Base-by-base conservation (phyloP, 2,888 invertebrate species). In the Drosophila villosipedis region DNA sequence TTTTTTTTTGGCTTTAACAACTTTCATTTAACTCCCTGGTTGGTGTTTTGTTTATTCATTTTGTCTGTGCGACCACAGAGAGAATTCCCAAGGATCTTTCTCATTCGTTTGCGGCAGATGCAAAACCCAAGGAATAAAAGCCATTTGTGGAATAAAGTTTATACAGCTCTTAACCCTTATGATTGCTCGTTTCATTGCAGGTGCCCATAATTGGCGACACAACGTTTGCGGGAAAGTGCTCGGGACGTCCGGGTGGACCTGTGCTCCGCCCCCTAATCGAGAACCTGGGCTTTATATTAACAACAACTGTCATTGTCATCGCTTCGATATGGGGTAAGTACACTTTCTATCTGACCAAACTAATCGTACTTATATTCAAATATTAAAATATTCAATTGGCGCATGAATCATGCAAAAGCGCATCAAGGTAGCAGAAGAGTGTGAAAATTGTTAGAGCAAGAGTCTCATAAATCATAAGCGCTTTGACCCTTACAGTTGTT, bases 261-360 rank as follows among this genome's bases (percentile, higher is more conserved):
- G 64, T 92, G 61, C 59, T 92, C 25, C 83, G 89, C 55, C 88
- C 89, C 60, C 53, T 93, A 39, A 68, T 92, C 53, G 92, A 93
- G 43, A 92, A 93, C 82, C 72, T 93, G 66, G 92, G 92, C 54
- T 81, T 92, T 59, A 89, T 93, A 35, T 76, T 92, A 47, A 91
- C 92, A 22, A 89, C 85, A n/a, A 70, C 91, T 37, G 63, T 92
- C 65, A 77, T 92, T 53, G 76, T 92, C 60, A 79, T 83, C 61
- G 78, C 82, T 57, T 91, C 92, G 53, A 87, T 93, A 68, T 92
- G 91, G 89, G 83, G 93, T 93, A 71, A 41, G 71, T 70, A 54
- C 35, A 25, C 30, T 28, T 35, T 14, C 28, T 9, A 52, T 53
- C 22, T 28, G 50, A 33, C 5, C 59, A 35, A 16, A 33, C 14